A percentile compares a stretch with the other conserved stretches of the same genome.
phyloP scores from a whole-genome alignment of 2,113 vertebrate species.

The Thalassoma bifasciatum region DNA sequence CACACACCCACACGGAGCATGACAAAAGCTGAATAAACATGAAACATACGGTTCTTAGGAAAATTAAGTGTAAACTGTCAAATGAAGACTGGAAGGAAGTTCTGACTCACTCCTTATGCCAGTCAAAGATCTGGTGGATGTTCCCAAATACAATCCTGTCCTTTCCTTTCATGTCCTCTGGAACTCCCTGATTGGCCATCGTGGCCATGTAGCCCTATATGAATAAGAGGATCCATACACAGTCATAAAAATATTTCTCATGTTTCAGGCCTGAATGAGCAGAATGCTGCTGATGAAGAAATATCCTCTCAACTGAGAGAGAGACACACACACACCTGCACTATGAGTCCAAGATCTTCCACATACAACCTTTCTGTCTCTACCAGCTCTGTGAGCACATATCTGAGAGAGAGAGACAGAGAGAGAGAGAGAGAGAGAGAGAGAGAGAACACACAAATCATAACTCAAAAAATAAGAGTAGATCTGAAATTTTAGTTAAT shows the following conservation, averaged over 20 bases:
- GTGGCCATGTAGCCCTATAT: conserved; percentile 88
- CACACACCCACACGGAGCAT: conserved; percentile 11
- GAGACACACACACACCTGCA: conserved; percentile 82
- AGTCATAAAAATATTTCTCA: conserved; percentile 14
- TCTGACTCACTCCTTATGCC: conserved; percentile 90
- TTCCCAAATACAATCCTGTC: conserved; percentile 94
- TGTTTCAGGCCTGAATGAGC: background rate
- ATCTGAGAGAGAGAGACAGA: conserved; percentile 75
- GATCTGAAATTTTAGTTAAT: too few relatives aligned
- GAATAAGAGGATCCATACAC: conserved; percentile 1
- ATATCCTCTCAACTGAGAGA: background rate
- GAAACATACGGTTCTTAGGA: conserved; percentile 13
- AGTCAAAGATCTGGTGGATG: conserved; percentile 93
- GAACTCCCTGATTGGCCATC: conserved; percentile 86
- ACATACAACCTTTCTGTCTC: conserved; percentile 92
- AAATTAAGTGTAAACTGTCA: background rate
- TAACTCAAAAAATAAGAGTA: background rate
- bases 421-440: background rate
- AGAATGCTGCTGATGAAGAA: conserved; percentile 3
- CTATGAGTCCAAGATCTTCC: conserved; percentile 90
- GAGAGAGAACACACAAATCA: background rate
- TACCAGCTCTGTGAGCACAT: conserved; percentile 89
- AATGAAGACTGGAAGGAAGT: background rate
- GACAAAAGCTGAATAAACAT: conserved; percentile 9
- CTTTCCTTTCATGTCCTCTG: conserved; percentile 89